Evolutionary conservation across 1,140 invertebrate genomes (phyloP).

Genomic region (Proctacanthus coquilletti): DNA sequence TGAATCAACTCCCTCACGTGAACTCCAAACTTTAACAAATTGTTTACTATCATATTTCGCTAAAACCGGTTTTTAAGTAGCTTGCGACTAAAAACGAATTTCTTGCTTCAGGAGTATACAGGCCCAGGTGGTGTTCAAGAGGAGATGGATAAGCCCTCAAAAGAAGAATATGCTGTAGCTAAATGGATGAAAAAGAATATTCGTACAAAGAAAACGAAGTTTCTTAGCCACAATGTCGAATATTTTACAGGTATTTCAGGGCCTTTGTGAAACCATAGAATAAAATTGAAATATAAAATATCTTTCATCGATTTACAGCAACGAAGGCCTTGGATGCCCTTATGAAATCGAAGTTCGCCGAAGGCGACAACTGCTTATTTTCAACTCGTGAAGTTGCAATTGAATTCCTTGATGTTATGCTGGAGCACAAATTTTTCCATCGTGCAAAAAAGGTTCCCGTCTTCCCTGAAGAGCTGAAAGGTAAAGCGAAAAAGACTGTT

Average conservation of each 20-base stretch:
- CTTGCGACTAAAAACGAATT: not conserved
- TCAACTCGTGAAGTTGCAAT: slow-evolving; percentile 62
- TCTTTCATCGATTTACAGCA: slow-evolving; percentile 32
- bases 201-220: slow-evolving; percentile 87
- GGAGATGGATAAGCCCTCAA: slow-evolving; percentile 57
- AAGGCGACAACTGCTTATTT: slow-evolving; percentile 62
- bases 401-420: slow-evolving; percentile 67
- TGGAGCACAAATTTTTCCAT: slow-evolving; percentile 89
- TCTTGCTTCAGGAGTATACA: slow-evolving; percentile 19
- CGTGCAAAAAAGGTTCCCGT: slow-evolving; percentile 79
- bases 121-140: slow-evolving; percentile 32
- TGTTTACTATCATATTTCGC: not conserved
- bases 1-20: not conserved
- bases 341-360: slow-evolving; percentile 82
- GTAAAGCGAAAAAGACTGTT: slow-evolving; percentile 41
- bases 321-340: slow-evolving; percentile 81
- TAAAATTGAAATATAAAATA: not conserved
- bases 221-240: slow-evolving; percentile 88
- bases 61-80: not conserved
- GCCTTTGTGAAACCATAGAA: slow-evolving; percentile 1
- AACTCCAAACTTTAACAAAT: not conserved
- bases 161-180: slow-evolving; percentile 83
- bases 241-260: slow-evolving; percentile 89
- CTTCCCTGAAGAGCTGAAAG: slow-evolving; percentile 53
- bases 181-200: slow-evolving; percentile 89